Evolutionary conservation across 2,888 invertebrate species (phyloP).

Genomic region (Drosophila kanekoi): DNA sequence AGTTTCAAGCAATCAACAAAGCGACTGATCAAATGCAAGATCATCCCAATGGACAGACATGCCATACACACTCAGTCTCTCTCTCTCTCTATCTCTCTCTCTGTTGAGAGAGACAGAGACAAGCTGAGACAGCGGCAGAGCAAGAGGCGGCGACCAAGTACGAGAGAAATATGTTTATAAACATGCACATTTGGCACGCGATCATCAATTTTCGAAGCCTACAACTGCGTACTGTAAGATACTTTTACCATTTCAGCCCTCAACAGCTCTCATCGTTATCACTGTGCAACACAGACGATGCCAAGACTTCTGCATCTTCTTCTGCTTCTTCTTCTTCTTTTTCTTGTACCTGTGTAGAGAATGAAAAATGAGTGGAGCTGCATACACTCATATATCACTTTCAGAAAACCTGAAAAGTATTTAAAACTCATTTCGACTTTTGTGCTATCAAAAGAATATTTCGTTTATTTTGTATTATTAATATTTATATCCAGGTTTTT

Average conservation of each 20-base stretch:
- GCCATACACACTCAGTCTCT: slow-evolving; percentile 34
- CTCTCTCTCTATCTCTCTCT: too few species aligned
- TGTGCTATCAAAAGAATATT: not conserved
- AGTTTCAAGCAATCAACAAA: slow-evolving; percentile 81
- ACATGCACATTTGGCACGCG: slow-evolving; percentile 81
- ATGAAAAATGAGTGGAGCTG: slow-evolving; percentile 51
- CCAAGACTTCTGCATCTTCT: slow-evolving; percentile 26
- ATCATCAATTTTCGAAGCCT: slow-evolving; percentile 73
- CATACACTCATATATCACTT: slow-evolving; percentile 42
- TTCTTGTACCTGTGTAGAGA: slow-evolving; percentile 1
- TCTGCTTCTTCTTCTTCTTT: slow-evolving; percentile 17
- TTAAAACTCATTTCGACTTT: slow-evolving; percentile 10
- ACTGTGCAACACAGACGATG: slow-evolving; percentile 51
- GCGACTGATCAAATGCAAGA: slow-evolving; percentile 80
- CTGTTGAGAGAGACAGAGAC: not conserved
- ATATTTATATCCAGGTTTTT: too few species aligned
- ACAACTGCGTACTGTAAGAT: slow-evolving; percentile 73
- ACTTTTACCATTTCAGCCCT: slow-evolving; percentile 68
- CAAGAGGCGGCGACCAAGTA: slow-evolving; percentile 10
- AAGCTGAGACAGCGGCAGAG: slow-evolving; percentile 3
- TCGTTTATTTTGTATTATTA: not conserved
- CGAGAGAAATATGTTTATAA: slow-evolving; percentile 77
- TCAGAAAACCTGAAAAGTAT: slow-evolving; percentile 2
- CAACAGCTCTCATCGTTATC: slow-evolving; percentile 60
- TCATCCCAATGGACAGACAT: slow-evolving; percentile 73